Base-by-base conservation (phyloP, 2,888 invertebrate genomes). In the Nephrocerus scutellatus region DNA sequence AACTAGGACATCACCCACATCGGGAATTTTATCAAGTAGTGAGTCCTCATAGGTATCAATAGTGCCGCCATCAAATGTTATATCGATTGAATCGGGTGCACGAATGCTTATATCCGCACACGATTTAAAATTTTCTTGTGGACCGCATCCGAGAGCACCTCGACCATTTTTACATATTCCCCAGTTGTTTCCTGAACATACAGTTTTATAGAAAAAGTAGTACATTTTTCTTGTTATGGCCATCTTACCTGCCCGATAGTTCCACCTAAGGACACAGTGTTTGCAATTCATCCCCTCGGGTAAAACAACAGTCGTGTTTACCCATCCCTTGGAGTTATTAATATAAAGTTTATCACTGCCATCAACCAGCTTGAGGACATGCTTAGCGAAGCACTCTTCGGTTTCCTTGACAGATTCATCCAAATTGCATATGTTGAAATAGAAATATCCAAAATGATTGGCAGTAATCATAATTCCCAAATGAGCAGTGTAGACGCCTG, bases 251-350 rank as follows among this genome's bases (percentile, higher is more conserved):
- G 68, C 62, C 2, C 55, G 54, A 47, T 74, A 77, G 22, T 70
- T 70, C 77, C 77, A 77, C 39, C 74, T 70, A 3, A 77, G 52
- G 1, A 74, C 72, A 50, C 76, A 76, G 28, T 72, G 72, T 1
- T 68, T 46, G 51, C 76, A 76, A n/a, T 53, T 66, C 12, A 76
- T 33, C 3, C 57, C 61, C 3, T 51, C 16, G 0, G 77, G 76
- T 9, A 76, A 57, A 13, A 53, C 22, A 5, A 66, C 43, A 2
- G 48, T 48, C n/a, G 62, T 51, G 28, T 56, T 53, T 30, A 60
- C 62, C 22, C 46, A 47, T 4, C 65, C 66, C 1, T 37, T 40
- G 3, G 39, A 29, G 8, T 40, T 47, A 6, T 50, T 49, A 29
- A 62, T 51, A 29, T 56, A 46, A 4, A 50, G 40, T 22, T 52